Percentiles rank a stretch among this genome's conserved stretches.
phyloP scores from a whole-genome alignment of 2,888 invertebrate genomes.

The Glaucopsyche alexis region DNA sequence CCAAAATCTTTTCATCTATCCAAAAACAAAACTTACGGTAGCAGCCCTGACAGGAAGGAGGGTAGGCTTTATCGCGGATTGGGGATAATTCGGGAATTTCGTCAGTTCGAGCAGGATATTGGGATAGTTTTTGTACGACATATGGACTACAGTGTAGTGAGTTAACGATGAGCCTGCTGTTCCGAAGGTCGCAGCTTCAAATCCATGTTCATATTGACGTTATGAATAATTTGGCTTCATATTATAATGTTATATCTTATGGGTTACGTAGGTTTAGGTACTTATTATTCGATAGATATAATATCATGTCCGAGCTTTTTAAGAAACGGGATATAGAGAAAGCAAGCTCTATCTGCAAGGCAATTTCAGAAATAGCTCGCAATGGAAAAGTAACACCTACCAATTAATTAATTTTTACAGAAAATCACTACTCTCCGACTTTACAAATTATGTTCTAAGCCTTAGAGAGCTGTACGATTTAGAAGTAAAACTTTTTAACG shows the following conservation, averaged over 20 bases:
- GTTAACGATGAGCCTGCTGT: constrained; percentile 29
- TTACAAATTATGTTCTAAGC: no score
- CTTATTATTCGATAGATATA: not conserved
- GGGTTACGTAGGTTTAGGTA: no score
- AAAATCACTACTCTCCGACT: no score
- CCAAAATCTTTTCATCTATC: no score
- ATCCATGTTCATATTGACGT: constrained; percentile 37
- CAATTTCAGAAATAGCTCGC: not conserved
- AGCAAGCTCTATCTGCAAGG: not conserved
- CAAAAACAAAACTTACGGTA: not conserved
- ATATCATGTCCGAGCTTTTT: not conserved
- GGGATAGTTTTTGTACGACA: constrained; percentile 58
- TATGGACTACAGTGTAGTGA: constrained; percentile 59
- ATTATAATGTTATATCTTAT: not conserved
- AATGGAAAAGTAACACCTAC: no score
- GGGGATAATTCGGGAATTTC: constrained; percentile 58
- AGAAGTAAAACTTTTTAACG: no score
- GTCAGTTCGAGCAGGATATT: constrained; percentile 72
- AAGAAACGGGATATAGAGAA: no score
- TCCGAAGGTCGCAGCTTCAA: constrained; percentile 36
- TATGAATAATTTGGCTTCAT: constrained; percentile 21
- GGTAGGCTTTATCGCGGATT: constrained; percentile 39
- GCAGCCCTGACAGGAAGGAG: constrained; percentile 29
- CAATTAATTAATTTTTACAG: no score
- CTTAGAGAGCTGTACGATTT: no score